Base-by-base conservation (phyloP, 2,888 invertebrate species). In the Trichopoda pennipes region DNA sequence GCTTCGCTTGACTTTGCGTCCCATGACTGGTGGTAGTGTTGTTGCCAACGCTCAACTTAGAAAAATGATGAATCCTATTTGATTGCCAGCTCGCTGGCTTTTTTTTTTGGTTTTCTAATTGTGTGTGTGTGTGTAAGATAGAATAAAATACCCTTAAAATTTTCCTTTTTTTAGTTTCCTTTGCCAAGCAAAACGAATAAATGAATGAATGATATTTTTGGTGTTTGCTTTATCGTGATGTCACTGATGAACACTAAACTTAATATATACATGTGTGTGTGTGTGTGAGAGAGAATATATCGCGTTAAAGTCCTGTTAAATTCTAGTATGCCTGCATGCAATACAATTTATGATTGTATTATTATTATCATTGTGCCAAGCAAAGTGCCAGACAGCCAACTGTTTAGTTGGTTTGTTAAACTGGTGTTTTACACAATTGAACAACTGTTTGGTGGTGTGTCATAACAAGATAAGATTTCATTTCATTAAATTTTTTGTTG, bases 1-100 rank as follows among this genome's bases (percentile, higher is more conserved):
- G 88, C 88, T 88, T 88, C 87, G 88, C 87, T 87, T 88, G 88
- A 86, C 87, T 86, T 86, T 87, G 86, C 84, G 84, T 85, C 84
- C 87, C 86, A 64, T 64, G 56, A 35, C 66, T 17, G 72, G 55
- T 69, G 58, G 66, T 60, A 49, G 32, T 63, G 35, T 51, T 56
- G 19, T 38, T 66, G 64, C 64, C 38, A 64, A 19, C 38, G 38
- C 19, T 68, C 28, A 55, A 3, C 49, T 60, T 42, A 47, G 23
- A 58, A 64, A 44, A 58, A 47, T 73, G 88, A 88, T 88, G 88
- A 88, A 87, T 88, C 87, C 87, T 84, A 84, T 87, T 86, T 88
- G 87, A 88, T 88, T 88, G 87, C 88, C 38, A 68, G 38, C 23
- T 51, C 49, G 70, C 56, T 53, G 68, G 55, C 28, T 51, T 28